A percentile compares a stretch with the other conserved stretches of the same genome.
phyloP scores from a whole-genome alignment of 2,797 vertebrate species.

The Acanthurus tractus region DNA sequence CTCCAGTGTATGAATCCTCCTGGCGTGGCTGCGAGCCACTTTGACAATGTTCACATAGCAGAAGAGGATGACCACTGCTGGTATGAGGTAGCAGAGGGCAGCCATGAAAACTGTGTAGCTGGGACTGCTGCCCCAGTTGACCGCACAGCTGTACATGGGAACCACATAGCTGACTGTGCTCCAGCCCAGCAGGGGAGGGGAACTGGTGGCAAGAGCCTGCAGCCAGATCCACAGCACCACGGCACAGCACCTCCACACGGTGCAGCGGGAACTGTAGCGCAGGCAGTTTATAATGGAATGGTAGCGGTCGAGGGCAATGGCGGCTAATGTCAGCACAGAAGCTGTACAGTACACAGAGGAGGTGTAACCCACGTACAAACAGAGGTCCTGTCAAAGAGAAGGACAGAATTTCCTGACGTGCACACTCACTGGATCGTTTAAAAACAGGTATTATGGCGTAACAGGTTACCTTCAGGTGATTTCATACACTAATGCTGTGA shows the following conservation, averaged over 20 bases:
- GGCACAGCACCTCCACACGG: conserved; percentile 76
- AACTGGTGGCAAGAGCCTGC: conserved; percentile 86
- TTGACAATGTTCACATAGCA: conserved; percentile 87
- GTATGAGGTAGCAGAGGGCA: conserved; percentile 82
- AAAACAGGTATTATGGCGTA: not conserved
- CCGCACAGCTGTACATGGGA: conserved; percentile 86
- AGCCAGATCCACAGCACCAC: conserved; percentile 91
- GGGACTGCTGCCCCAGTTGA: conserved; percentile 85
- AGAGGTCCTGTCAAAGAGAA: conserved; percentile 81
- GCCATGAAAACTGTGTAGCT: conserved; percentile 85
- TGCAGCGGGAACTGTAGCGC: conserved; percentile 86
- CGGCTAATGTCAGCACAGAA: conserved; percentile 87
- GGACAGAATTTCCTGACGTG: conserved; percentile 11
- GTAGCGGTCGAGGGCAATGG: conserved; percentile 89
- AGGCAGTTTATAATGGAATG: conserved; percentile 89
- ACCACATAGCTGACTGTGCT: conserved; percentile 80
- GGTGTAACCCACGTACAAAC: conserved; percentile 88
- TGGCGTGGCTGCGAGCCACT: conserved; percentile 86
- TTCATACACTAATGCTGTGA: not conserved
- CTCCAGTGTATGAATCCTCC: conserved; percentile 86
- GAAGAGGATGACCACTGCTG: conserved; percentile 86
- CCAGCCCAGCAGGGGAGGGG: conserved; percentile 88
- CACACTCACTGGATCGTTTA: not conserved
- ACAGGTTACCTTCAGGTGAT: not conserved
- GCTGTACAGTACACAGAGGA: conserved; percentile 89